These are phyloP conservation scores for Arctocebus calabarensis DNA, from an alignment of 2,797 vertebrate species.

Conservation along the genomic window DNA sequence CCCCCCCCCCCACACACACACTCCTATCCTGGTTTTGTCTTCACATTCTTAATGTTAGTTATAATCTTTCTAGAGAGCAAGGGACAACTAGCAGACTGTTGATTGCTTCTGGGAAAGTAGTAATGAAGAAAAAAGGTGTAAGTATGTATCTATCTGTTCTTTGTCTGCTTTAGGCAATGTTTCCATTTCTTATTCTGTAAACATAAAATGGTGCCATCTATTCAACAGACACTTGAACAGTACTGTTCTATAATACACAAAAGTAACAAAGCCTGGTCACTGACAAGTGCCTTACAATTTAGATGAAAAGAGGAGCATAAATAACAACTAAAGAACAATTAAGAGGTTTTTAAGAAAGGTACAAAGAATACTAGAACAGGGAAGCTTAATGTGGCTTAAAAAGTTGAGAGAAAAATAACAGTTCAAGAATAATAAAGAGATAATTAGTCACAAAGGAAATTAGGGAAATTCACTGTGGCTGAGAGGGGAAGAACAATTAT, in stretches of 20 bases:
- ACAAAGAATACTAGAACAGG: conserved; percentile 25
- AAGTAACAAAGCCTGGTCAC: neutral
- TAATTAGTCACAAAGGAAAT: conserved; percentile 35
- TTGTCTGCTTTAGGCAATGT: neutral
- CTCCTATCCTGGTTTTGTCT: neutral
- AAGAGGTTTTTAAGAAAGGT: neutral
- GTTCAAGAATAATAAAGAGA: conserved; percentile 31
- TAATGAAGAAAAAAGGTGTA: neutral
- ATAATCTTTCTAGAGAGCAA: neutral
- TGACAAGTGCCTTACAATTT: conserved; percentile 44
- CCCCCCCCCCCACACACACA: neutral
- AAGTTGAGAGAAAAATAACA: neutral
- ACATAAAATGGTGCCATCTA: conserved; percentile 12
- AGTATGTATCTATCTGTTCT: conserved; percentile 34
- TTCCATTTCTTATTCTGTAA: conserved; percentile 51
- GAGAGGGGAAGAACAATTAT: neutral
- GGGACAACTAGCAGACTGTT: neutral
- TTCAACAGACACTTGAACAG: conserved; percentile 2
- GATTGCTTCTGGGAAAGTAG: conserved; percentile 40
- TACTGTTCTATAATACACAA: conserved; percentile 27
- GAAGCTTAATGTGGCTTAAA: neutral
- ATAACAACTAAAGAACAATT: neutral
- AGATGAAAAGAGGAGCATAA: conserved; percentile 24
- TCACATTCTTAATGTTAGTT: neutral
- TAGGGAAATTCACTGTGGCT: conserved; percentile 19